Evolutionary conservation across 1,140 invertebrate species (phyloP).

Genomic region (Panonychus citri): DNA sequence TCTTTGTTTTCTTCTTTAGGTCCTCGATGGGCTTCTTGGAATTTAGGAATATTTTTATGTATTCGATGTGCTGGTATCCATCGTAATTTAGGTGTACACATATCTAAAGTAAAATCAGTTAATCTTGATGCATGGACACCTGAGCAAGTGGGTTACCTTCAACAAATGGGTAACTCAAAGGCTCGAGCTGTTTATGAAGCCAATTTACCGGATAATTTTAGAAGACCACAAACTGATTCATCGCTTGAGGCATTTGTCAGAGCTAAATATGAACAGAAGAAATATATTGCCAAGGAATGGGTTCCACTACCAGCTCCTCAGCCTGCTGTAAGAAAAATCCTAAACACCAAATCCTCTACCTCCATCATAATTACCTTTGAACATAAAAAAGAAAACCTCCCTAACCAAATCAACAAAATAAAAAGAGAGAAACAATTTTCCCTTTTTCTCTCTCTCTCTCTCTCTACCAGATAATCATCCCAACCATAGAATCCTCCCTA

Average conservation of each 20-base stretch:
- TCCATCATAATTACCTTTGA: no score
- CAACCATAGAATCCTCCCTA: no score
- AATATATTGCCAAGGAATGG: conserved; percentile 91
- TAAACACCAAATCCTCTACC: no score
- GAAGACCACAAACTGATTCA: conserved; percentile 78
- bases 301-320: conserved; percentile 59
- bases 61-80: conserved; percentile 74
- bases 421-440: background rate
- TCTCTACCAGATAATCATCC: no score
- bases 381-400: no score
- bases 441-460: no score
- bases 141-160: conserved; percentile 81
- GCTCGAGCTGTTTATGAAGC: conserved; percentile 92
- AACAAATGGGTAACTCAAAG: conserved; percentile 89
- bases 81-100: conserved; percentile 87
- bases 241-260: conserved; percentile 81
- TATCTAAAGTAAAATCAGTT: conserved; percentile 92
- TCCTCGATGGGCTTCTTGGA: conserved; percentile 97
- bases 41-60: conserved; percentile 88
- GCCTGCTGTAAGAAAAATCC: conserved; percentile 16
- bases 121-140: conserved; percentile 96
- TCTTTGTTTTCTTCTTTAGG: conserved; percentile 31
- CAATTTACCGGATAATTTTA: conserved; percentile 78
- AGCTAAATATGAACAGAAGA: conserved; percentile 94
- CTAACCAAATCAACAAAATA: no score